Base-by-base conservation (phyloP, 1,140 invertebrate genomes). In the Potamilus streckersoni region DNA sequence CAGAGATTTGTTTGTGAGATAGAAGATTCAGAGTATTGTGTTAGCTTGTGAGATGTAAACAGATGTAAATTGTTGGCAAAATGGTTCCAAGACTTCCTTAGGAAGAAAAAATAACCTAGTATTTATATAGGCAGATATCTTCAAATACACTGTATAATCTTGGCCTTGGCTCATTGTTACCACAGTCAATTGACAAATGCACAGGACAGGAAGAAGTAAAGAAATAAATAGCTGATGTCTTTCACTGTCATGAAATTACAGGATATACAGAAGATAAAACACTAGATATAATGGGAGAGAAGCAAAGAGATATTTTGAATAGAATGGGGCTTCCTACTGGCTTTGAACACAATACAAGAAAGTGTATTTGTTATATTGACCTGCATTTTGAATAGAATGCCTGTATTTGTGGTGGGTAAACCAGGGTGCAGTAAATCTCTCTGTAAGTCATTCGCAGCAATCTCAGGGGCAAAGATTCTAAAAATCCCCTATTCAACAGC, bases 401-500 rank as follows among this genome's bases (percentile, higher is more conserved):
- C 85, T 0, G 60, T 87, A 6, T 87, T 87, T 76, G 78, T 87
- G 16, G 81, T 86, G 27, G 85, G 85, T 15, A 87, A 87, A 71
- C 85, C 85, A 38, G 85, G 85, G n/a, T 86, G 85, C 69, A 83
- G 81, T 16, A 87, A 87, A 73, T 87, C 85, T 56, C 77, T 86
- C 23, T 84, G 71, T 79, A 82, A 27, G 78, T 86, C 20, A 81
- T 87, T 4, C 71, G 69, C 49, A 82, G 81, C 75, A 83, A 80
- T 58, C 78, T 87, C 69, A 75, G 84, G 68, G 85, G 85, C 57
- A 72, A 80, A 57, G 79, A 76, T 56, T 77, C 83, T 19, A 74
- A 78, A 63, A 62, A 79, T 63, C 20, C 58, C 13, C 79, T 84
- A 71, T 86, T 86, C 71, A 80, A 79, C 79, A 83, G 70, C 66